Base-by-base conservation (phyloP, 1,140 invertebrate genomes). In the Pararge aegeria region DNA sequence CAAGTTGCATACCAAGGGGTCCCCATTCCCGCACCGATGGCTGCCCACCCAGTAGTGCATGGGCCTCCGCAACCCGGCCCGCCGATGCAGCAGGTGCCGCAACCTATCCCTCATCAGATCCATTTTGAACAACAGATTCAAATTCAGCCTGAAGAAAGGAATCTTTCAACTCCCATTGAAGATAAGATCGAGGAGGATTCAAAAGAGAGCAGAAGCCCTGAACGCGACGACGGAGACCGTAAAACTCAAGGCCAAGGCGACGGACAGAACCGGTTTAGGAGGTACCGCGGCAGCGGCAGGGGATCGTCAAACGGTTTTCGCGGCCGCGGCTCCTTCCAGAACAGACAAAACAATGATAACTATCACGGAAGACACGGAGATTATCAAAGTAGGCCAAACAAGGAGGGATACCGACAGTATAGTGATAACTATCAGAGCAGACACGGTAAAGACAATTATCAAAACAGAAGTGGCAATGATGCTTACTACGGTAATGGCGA, bases 401-500 rank as follows among this genome's bases (percentile, higher is more conserved):
- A 82, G 51, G 86, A 87, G 2, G 74, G 76, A 27, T 81, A 82
- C 57, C 71, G 80, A 48, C 82, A 85, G 40, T 82, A 87, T 34
- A 70, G 67, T 40, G 84, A 84, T 24, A 63, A 64, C 24, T 85
- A 85, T 49, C 80, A 83, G 27, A 78, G 68, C 56, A 76, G 83
- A 55, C 80, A 86, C 50, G 68, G 64, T 30, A 84, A 82, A 42
- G 83, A 89, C 29, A 66, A 66, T 21, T 87, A 86, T 57, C 78
- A 80, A 38, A 80, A 66, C 56, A 73, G 80, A 21, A 72, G 73
- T 16, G 66, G 77, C 40, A 77, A 78, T 21, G 87, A 89, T 30
- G 75, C 73, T n/a, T 88, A 89, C 60, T 83, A 88, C 53, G 83
- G 84, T 10, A 89, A 89, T 46, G 83, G 87, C 5, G 88, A 90